Base-by-base conservation (phyloP, 2,888 invertebrate genomes). In the Hyalella azteca region DNA sequence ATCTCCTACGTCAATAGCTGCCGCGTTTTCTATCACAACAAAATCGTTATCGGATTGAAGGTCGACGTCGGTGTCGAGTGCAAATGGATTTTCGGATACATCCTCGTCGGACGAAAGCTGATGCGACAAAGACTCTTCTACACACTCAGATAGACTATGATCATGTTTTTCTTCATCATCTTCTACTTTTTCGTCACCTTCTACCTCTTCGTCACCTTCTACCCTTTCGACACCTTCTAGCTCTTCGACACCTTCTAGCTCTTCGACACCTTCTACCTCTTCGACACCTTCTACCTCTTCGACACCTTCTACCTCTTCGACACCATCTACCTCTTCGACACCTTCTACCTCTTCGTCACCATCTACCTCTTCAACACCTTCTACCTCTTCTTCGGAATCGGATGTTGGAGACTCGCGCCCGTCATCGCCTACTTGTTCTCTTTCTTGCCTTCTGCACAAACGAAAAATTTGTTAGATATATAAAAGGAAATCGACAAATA, bases 391-490 rank as follows among this genome's bases (percentile, higher is more conserved):
- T 13, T 66, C 32, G 66, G 22, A 36, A 15, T 32, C 36, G n/a
- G 66, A 36, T 32, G 39, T 36, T 36, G 66, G 32, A 36, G 66
- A 66, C 36, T 32, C 32, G 2, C 13, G 19, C 36, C 5, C 66
- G 9, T 36, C 66, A 36, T 15, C 66, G 66, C 36, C 36, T 66
- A 66, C 66, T 39, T 32, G 36, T 66, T 66, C 36, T 66, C 66
- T 66, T 15, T 32, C 66, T 66, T 66, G 66, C 66, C 29, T 36
- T 66, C 66, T 66, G 66, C 66, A 54, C 54, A 36, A 66, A 66
- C 11, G 7, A 36, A 66, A 19, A 36, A 19, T 15, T 19, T n/a
- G 39, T 66, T n/a, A 66, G 66, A 15, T 11, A 45, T 15, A 45
- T 11, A 45, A 45, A 11, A 45, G 9, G n/a, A n/a, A n/a, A n/a